These are phyloP conservation scores for Climacteris rufus DNA, from an alignment of 2,113 vertebrate genomes.

Conservation along the genomic window DNA sequence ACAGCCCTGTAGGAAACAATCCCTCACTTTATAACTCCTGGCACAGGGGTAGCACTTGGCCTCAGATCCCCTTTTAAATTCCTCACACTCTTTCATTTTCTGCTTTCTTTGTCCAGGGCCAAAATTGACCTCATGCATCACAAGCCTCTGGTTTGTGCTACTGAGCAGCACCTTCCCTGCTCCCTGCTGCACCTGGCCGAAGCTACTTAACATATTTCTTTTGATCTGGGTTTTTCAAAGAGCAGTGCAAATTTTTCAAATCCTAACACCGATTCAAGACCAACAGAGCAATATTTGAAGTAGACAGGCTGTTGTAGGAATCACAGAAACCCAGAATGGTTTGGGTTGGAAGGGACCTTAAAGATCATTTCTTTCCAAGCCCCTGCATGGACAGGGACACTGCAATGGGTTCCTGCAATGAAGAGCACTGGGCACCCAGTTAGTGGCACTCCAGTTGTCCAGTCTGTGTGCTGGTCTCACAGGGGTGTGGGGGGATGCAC, in stretches of 20 bases:
- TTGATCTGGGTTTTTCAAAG: background rate
- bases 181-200: background rate
- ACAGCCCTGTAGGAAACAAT: background rate
- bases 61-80: constrained; percentile 14
- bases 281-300: background rate
- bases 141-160: background rate
- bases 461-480: background rate
- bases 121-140: background rate
- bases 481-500: background rate
- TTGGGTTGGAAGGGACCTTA: background rate
- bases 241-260: background rate
- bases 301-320: background rate
- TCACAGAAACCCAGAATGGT: background rate
- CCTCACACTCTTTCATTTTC: constrained; percentile 2
- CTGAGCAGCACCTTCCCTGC: background rate
- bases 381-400: background rate
- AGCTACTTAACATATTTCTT: background rate
- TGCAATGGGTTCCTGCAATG: background rate
- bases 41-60: background rate
- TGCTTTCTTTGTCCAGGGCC: background rate
- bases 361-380: background rate
- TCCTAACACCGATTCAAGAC: background rate
- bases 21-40: background rate
- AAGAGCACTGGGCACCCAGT: background rate
- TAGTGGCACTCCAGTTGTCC: background rate